A percentile compares a stretch with the other conserved stretches of the same genome.
Evolutionary conservation across 1,140 invertebrate species (phyloP).

Genomic region (Dendrolimus punctatus): DNA sequence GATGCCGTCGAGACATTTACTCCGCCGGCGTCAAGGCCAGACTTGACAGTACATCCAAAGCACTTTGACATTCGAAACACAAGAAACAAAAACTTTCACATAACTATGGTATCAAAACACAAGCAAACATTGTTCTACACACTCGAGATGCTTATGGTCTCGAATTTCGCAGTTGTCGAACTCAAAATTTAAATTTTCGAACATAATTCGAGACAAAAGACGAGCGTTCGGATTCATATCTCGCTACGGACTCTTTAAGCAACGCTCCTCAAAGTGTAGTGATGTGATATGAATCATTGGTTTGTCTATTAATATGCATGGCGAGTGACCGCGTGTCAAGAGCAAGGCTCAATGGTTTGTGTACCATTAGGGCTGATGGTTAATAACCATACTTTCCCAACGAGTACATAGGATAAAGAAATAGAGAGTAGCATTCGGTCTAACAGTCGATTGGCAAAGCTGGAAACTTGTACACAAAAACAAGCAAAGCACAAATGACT

Average conservation of each 20-base stretch:
- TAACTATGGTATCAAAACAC: constrained; percentile 17
- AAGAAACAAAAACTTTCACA: constrained; percentile 21
- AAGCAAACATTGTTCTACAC: not conserved
- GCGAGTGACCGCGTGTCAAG: constrained; percentile 66
- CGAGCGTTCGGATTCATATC: constrained; percentile 46
- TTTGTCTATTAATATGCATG: constrained; percentile 66
- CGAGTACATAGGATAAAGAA: too few relatives aligned
- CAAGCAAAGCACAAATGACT: too few relatives aligned
- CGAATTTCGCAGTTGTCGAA: constrained; percentile 21
- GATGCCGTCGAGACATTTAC: constrained; percentile 10
- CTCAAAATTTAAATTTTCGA: constrained; percentile 18
- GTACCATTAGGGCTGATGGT: constrained; percentile 9
- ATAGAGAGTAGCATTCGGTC: too few relatives aligned
- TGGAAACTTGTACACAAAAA: too few relatives aligned
- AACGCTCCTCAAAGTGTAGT: constrained; percentile 21
- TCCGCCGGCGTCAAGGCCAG: too few relatives aligned
- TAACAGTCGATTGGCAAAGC: too few relatives aligned
- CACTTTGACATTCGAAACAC: constrained; percentile 19
- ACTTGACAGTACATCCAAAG: too few relatives aligned
- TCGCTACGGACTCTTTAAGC: constrained; percentile 48
- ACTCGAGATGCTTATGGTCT: not conserved
- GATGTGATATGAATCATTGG: constrained; percentile 55
- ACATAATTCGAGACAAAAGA: constrained; percentile 24
- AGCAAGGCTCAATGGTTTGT: constrained; percentile 50
- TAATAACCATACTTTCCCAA: too few relatives aligned